These are phyloP conservation scores for Tyrannus savana DNA, from an alignment of 2,113 vertebrate species.

Conservation along the genomic window DNA sequence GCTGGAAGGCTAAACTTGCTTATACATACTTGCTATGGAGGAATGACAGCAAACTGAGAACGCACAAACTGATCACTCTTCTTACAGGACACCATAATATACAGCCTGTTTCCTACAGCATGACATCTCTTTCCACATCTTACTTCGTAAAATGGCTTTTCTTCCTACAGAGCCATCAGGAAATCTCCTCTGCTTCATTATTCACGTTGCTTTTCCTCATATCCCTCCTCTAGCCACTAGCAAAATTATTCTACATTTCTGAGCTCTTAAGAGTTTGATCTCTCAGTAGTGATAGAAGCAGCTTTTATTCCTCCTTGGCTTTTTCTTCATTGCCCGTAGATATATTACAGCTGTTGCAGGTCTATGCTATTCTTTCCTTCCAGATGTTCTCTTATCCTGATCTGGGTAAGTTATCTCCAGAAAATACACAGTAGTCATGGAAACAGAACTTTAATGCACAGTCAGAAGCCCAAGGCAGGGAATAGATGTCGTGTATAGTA, in stretches of 20 bases:
- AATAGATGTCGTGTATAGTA: background rate
- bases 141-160: background rate
- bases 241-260: background rate
- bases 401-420: slow-evolving; percentile 4
- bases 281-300: background rate
- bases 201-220: background rate
- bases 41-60: background rate
- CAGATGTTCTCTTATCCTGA: slow-evolving; percentile 12
- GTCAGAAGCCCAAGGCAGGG: background rate
- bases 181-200: background rate
- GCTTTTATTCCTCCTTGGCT: background rate
- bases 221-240: background rate
- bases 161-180: background rate
- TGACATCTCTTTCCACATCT: background rate
- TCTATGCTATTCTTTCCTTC: slow-evolving; percentile 27
- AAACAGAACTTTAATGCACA: background rate
- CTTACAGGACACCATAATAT: background rate
- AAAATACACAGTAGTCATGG: background rate
- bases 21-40: background rate
- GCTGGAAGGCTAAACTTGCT: background rate
- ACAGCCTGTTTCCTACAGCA: background rate
- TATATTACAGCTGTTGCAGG: background rate
- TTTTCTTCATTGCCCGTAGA: slow-evolving; percentile 15
- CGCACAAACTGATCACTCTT: background rate
- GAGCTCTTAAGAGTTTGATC: background rate